Percentiles rank a stretch among this genome's conserved stretches.
Evolutionary conservation across 2,888 invertebrate species (phyloP).

Genomic region (Glaucopsyche alexis): DNA sequence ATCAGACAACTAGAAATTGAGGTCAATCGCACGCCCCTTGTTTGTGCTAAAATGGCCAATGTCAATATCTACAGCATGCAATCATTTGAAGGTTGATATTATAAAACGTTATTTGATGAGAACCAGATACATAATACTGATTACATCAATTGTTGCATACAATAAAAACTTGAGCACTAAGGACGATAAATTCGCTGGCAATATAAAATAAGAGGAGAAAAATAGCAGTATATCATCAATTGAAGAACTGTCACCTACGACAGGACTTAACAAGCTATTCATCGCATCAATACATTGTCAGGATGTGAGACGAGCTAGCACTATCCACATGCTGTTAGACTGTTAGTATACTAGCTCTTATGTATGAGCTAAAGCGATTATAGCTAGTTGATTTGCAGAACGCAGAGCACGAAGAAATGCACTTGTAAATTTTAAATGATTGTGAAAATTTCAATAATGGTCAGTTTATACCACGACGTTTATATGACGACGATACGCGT

Average conservation of each 20-base stretch:
- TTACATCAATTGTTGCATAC: conserved; percentile 8
- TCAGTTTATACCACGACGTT: too few species aligned
- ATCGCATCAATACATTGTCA: conserved; percentile 58
- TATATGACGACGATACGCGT: too few species aligned
- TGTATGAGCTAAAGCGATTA: too few species aligned
- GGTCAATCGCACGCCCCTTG: background rate
- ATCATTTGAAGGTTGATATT: background rate
- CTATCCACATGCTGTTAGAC: background rate
- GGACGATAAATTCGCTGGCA: conserved; percentile 9
- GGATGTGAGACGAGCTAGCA: conserved; percentile 43
- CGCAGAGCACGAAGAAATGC: too few species aligned
- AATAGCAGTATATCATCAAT: conserved; percentile 47
- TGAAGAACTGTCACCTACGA: conserved; percentile 49
- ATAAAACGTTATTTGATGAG: conserved; percentile 7
- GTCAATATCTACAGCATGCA: background rate
- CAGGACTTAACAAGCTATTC: conserved; percentile 67
- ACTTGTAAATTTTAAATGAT: too few species aligned
- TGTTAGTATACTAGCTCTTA: background rate
- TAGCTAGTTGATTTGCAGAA: too few species aligned
- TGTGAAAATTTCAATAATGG: too few species aligned
- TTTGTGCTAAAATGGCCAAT: background rate
- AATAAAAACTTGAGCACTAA: conserved; percentile 4
- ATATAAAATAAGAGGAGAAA: conserved; percentile 26
- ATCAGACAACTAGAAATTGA: background rate
- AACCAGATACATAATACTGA: conserved; percentile 16